Evolutionary conservation across 1,140 invertebrate species (phyloP).

Genomic region (Halictus rubicundus): DNA sequence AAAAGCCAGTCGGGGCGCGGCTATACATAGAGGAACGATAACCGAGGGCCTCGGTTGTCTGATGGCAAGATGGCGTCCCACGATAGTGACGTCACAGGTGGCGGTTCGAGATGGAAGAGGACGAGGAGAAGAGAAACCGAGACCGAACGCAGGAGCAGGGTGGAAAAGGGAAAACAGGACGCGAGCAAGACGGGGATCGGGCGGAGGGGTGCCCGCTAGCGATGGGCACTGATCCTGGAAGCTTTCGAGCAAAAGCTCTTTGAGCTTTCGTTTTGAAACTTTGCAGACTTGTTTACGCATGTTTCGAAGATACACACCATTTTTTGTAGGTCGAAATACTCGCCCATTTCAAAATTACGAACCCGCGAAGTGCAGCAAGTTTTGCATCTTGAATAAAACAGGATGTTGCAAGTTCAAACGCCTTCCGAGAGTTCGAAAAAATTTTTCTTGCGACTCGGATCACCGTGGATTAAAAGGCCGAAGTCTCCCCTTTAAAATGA

Average conservation of each 20-base stretch:
- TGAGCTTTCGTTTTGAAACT: neutral
- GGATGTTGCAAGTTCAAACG: no score
- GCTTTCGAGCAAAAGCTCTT: no score
- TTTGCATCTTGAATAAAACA: no score
- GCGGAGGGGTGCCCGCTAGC: constrained; percentile 12
- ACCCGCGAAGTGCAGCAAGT: no score
- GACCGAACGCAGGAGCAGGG: constrained; percentile 30
- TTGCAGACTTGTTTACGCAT: no score
- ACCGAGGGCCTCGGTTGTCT: constrained; percentile 78
- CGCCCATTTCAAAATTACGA: no score
- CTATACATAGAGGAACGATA: constrained; percentile 73
- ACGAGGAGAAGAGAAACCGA: constrained; percentile 46
- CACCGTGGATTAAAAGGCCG: no score
- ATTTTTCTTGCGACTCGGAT: no score
- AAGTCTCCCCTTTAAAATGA: no score
- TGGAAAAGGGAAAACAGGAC: constrained; percentile 41
- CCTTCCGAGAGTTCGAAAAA: no score
- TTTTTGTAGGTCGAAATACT: no score
- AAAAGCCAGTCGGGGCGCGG: constrained; percentile 60
- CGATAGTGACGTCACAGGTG: constrained; percentile 79
- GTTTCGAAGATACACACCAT: no score
- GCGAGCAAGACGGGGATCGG: constrained; percentile 49
- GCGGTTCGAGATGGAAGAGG: constrained; percentile 64
- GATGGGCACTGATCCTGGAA: neutral
- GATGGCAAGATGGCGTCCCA: constrained; percentile 81